Evolutionary conservation across 1,140 invertebrate species (phyloP), one percentile per base, ranked within the genome.

Genomic region (Pygmarrhopalites habei): DNA sequence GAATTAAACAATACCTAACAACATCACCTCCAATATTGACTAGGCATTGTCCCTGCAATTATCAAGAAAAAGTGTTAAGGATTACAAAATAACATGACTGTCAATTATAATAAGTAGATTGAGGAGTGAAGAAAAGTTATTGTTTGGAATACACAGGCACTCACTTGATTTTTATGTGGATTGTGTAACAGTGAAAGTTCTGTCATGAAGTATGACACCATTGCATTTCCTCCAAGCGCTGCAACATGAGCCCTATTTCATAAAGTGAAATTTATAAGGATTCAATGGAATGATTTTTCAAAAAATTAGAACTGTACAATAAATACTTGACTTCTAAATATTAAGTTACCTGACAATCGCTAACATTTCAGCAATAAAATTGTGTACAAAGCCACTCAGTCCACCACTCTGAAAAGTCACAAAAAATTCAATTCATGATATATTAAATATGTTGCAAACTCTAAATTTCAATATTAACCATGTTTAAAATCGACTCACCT

Each of bases 11-110:
- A 35, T 35, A 35, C 32, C 82, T 83, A 15, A 96, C 92, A 1
- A 90, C 91, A 77, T 98, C 94, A 21, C 93, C 93, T 43, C 91
- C 91, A 7, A 96, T 89, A 68, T 94, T 95, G 65, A 98, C 87
- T 65, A 98, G 79, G 80, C 92, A 96, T 75, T 95, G 91, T 57
- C 86, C 88, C 88, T 63, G 90, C 78, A 53, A 81, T 80, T 52
- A 67, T 58, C 72, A 68, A 64, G 66, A 62, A 10, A 23, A 55
- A 55, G 19, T 30, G 5, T 55, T 17, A 28, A 25, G 52, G 14
- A 21, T 55, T 14, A 28, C 14, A n/a, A n/a, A n/a, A n/a, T n/a
- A n/a, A n/a, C n/a, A n/a, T n/a, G n/a, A n/a, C n/a, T n/a, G n/a
- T n/a, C n/a, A n/a, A n/a, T n/a, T n/a, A n/a, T n/a, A n/a, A n/a